phyloP scores from a whole-genome alignment of 2,888 invertebrate genomes.

The Octonoba sinensis region DNA sequence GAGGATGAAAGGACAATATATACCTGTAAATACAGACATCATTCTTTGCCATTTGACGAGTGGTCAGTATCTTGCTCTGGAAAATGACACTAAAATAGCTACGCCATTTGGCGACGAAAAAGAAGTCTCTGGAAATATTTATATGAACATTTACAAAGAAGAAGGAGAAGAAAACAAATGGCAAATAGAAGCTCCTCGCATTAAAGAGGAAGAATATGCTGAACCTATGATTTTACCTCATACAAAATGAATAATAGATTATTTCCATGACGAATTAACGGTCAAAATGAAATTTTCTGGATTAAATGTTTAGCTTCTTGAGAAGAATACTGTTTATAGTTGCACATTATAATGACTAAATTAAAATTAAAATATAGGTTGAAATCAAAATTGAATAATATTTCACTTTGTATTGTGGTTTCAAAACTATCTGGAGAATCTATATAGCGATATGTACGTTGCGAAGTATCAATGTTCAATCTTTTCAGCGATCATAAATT shows the following conservation, averaged over 20 bases:
- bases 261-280: neutral
- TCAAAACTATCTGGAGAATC: no score
- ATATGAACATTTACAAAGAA: conserved; percentile 6
- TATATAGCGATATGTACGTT: no score
- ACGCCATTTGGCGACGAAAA: conserved; percentile 43
- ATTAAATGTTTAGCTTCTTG: no score
- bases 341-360: no score
- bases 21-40: conserved; percentile 22
- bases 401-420: no score
- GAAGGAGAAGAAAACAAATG: conserved; percentile 26
- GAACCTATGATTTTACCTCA: conserved; percentile 21
- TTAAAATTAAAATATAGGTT: no score
- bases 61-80: conserved; percentile 25
- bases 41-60: conserved; percentile 17
- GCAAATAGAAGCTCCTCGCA: conserved; percentile 36
- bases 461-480: no score
- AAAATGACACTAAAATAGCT: conserved; percentile 14
- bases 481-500: no score
- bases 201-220: conserved; percentile 17
- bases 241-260: neutral
- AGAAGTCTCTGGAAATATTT: conserved; percentile 38
- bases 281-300: no score
- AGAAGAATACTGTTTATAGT: no score
- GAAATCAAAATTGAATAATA: no score
- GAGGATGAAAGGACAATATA: conserved; percentile 16